These are phyloP conservation scores for Edolisoma coerulescens DNA, from an alignment of 2,113 vertebrate genomes.

Conservation along the genomic window DNA sequence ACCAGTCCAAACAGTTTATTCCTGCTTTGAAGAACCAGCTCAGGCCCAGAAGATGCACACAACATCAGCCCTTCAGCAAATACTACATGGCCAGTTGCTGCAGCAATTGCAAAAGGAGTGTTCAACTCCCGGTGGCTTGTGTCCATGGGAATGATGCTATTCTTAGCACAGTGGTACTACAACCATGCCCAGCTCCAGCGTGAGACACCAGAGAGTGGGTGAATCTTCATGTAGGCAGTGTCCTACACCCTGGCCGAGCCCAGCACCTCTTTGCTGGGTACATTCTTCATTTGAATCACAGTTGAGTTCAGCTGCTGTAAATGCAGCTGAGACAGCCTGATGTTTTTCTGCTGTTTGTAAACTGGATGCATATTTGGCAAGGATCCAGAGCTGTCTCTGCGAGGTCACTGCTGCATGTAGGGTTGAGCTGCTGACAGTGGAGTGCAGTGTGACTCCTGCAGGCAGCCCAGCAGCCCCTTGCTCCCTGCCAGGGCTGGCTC, in stretches of 20 bases:
- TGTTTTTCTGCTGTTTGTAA: neutral
- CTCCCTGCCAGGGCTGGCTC: neutral
- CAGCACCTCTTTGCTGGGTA: neutral
- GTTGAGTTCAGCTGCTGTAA: neutral
- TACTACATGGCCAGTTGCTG: neutral
- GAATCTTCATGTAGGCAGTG: neutral
- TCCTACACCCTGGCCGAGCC: neutral
- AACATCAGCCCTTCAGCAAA: neutral
- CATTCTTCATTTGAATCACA: neutral
- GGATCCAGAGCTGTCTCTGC: neutral
- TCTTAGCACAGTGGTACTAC: neutral
- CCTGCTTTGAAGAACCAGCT: neutral
- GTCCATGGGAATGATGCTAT: neutral
- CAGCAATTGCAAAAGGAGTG: neutral
- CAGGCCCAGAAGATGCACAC: neutral
- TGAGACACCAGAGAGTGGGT: neutral
- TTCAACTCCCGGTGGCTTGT: neutral
- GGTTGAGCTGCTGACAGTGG: neutral
- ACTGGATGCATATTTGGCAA: neutral
- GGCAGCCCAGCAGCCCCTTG: neutral
- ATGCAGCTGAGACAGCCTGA: neutral
- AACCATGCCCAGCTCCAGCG: neutral
- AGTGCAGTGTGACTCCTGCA: neutral
- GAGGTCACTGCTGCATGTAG: neutral
- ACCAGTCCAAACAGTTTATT: neutral